A percentile compares a stretch with the other conserved stretches of the same genome.
Evolutionary conservation across 1,140 invertebrate genomes (phyloP).

Genomic region (Brachionus angularis): DNA sequence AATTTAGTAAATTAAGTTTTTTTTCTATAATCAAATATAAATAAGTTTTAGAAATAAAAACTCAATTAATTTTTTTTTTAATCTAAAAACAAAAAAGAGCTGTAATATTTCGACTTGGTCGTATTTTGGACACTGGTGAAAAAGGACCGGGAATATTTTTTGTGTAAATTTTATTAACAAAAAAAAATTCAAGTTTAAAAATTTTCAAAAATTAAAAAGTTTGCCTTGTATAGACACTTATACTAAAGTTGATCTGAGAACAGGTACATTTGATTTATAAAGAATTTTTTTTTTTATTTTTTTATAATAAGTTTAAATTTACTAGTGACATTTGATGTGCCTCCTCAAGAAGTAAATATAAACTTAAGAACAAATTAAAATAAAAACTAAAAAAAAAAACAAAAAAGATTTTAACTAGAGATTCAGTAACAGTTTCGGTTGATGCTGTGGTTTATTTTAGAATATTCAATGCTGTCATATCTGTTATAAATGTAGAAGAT

Average conservation of each 20-base stretch:
- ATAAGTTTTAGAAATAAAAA: too few species aligned
- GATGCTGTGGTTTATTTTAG: slow-evolving; percentile 39
- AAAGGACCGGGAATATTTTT: slow-evolving; percentile 46
- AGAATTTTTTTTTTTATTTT: neutral
- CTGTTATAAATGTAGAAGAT: slow-evolving; percentile 46
- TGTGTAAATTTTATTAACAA: slow-evolving; percentile 33
- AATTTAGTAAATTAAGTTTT: slow-evolving; percentile 46
- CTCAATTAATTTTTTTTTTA: too few species aligned
- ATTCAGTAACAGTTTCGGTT: slow-evolving; percentile 46
- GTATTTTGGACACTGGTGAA: slow-evolving; percentile 4
- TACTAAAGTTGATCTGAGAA: slow-evolving; percentile 75
- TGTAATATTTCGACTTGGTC: slow-evolving; percentile 45
- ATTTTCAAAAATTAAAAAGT: too few species aligned
- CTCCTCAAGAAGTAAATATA: slow-evolving; percentile 44
- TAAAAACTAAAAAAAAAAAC: neutral
- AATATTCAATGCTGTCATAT: slow-evolving; percentile 21
- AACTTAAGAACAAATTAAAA: too few species aligned
- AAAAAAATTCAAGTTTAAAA: too few species aligned
- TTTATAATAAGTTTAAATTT: neutral
- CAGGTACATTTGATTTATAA: slow-evolving; percentile 70
- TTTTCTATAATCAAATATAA: too few species aligned
- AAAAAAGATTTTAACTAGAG: slow-evolving; percentile 46
- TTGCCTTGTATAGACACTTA: slow-evolving; percentile 70
- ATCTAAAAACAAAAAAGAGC: too few species aligned
- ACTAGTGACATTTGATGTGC: slow-evolving; percentile 45